Base-by-base conservation (phyloP, 1,140 invertebrate genomes). In the Nasonia longicornis region DNA sequence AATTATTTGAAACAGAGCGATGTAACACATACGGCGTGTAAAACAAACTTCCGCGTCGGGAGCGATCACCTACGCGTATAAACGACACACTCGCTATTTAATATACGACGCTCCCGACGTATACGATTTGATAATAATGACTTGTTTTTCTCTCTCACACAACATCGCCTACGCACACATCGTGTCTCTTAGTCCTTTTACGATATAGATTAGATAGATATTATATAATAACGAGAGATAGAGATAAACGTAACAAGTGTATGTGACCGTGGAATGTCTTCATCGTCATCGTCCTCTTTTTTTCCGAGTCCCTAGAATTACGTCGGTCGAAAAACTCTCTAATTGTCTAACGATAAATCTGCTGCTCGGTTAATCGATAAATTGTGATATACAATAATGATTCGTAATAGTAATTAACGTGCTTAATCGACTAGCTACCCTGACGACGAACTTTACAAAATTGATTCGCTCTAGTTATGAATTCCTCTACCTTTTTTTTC, bases 351-450 rank as follows among this genome's bases (percentile, higher is more conserved):
- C 52, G 42, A 75, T 69, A 75, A 69, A 69, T 75, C 20, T 80
- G 16, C 58, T 80, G 16, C 58, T 80, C 22, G 38, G 22, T 74
- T 74, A 74, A 52, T 74, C 70, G 29, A 75, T 80, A 80, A 80
- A 52, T 67, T 69, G 63, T 45, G 48, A 67, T 77, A 81, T 70
- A 74, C 75, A 20, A 35, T 80, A 81, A 70, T 77, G 14, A 38
- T 81, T 76, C 22, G 31, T 81, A 81, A 63, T 63, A 81, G 3
- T 74, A 48, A 76, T 70, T 82, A 82, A 82, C 64, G 77, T 79
- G 73, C 77, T 83, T 83, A 83, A 80, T 77, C 29, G 52, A 80
- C 67, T 83, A 83, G 16, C 78, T 83, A 83, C 73, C 82, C 82
- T 83, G 78, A 80, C 74, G 52, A 80, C 58, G 73, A 83, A 83